phyloP scores from a whole-genome alignment of 2,797 vertebrate species.

The Hippopotamyrus pictus region DNA sequence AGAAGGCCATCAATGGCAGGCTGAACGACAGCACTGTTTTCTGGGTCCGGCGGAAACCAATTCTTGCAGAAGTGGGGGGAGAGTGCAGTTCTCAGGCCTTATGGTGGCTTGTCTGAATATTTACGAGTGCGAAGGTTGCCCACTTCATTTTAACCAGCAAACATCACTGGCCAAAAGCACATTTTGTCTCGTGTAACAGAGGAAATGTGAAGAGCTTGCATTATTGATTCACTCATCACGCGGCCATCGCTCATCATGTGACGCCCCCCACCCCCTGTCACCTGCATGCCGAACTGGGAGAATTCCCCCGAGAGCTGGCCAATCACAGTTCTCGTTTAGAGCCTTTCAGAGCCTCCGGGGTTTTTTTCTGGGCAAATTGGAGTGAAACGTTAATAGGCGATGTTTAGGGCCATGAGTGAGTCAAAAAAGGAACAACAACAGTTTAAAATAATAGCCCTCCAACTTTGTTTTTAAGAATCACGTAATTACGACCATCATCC shows the following conservation, averaged over 20 bases:
- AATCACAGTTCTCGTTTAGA: not conserved
- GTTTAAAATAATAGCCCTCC: not conserved
- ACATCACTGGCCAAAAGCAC: not conserved
- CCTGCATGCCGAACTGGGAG: not conserved
- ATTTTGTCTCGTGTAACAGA: not conserved
- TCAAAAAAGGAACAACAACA: not conserved
- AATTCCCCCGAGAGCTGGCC: not conserved
- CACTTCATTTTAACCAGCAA: not conserved
- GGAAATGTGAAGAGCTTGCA: constrained; percentile 9
- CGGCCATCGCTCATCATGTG: not conserved
- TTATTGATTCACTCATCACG: constrained; percentile 18
- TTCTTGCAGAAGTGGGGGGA: not conserved
- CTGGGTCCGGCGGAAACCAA: not conserved
- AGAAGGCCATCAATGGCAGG: not conserved
- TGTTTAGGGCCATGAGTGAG: too few species aligned
- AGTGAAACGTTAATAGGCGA: not conserved
- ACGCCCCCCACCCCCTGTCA: not conserved
- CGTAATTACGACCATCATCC: constrained; percentile 7
- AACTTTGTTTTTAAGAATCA: constrained; percentile 3
- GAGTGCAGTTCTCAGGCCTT: not conserved
- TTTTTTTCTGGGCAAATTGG: not conserved
- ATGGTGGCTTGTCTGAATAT: not conserved
- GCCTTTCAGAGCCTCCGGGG: not conserved
- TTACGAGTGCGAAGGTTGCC: not conserved
- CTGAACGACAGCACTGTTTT: not conserved